phyloP scores from a whole-genome alignment of 2,113 vertebrate genomes.

The Corythoichthys haematopterus region DNA sequence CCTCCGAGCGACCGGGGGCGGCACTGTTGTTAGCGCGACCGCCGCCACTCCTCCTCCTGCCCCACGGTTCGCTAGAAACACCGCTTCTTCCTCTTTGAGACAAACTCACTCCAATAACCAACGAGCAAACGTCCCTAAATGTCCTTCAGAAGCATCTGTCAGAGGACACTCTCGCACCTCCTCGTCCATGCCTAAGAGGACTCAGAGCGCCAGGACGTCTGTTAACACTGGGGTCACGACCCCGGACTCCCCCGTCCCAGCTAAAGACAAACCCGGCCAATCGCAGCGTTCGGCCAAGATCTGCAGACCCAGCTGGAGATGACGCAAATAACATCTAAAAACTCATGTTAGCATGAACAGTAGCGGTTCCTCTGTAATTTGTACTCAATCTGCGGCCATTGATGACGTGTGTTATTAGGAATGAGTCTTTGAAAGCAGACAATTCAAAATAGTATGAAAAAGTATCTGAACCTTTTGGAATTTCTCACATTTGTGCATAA shows the following conservation, averaged over 20 bases:
- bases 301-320: conserved; percentile 73
- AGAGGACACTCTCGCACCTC: background rate
- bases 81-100: conserved; percentile 82
- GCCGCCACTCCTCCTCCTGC: conserved; percentile 29
- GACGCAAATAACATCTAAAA: conserved; percentile 26
- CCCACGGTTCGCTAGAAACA: conserved; percentile 75
- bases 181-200: conserved; percentile 54
- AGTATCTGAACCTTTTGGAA: no score
- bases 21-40: conserved; percentile 37
- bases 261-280: conserved; percentile 64
- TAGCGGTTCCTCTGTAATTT: no score
- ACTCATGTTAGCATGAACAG: no score
- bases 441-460: no score
- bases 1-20: conserved; percentile 42
- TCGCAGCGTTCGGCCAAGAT: conserved; percentile 68
- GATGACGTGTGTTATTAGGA: no score
- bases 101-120: conserved; percentile 45
- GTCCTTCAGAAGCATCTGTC: background rate
- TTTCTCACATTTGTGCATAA: no score
- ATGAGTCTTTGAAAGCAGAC: no score
- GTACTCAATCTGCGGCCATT: no score
- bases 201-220: conserved; percentile 52
- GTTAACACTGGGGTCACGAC: conserved; percentile 3
- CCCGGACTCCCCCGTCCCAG: conserved; percentile 21
- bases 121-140: conserved; percentile 8